Base-by-base conservation (phyloP, 2,888 invertebrate species). In the Erpobdella octoculata region DNA sequence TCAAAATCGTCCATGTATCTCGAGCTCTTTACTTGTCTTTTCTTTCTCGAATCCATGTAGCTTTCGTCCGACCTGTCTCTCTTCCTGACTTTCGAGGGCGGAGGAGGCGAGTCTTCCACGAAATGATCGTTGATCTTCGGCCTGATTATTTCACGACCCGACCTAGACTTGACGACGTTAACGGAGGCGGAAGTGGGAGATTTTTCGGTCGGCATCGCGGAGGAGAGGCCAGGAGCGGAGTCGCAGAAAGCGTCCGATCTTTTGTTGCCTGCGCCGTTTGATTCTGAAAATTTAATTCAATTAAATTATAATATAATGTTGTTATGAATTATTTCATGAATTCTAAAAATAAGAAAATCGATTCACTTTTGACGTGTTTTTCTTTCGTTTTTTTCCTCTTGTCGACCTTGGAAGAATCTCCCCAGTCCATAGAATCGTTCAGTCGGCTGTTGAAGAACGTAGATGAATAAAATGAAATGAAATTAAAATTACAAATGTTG, bases 1-100 rank as follows among this genome's bases (percentile, higher is more conserved):
- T 48, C 71, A 46, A 66, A 66, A 65, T 67, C 71, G n/a, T 71
- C 71, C 28, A 21, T 37, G 25, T 59, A 71, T 18, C 37, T 59
- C 48, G 36, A n/a, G 33, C 25, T 67, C n/a, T 67, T 71, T n/a
- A 41, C 35, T 21, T 37, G 37, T 21, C 33, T 35, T 33, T 41
- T 36, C n/a, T 58, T 61, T 18, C 21, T 38, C 21, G 28, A 38
- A 15, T 35, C 15, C 2, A 21, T 21, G 21, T 61, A 33, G 25
- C 15, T 21, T 6, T 35, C 21, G 8, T 62, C 38, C 18, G 53
- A n/a, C n/a, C 25, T 62, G n/a, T 62, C 35, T 31, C 5, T 62
- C 33, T 62, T 62, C 33, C 2, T 31, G 33, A 12, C 31, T 35
- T 62, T 62, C n/a, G 35, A 5, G 5, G 31, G n/a, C 33, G 62